phyloP scores from a whole-genome alignment of 2,113 vertebrate species.

The Panthera uncia region DNA sequence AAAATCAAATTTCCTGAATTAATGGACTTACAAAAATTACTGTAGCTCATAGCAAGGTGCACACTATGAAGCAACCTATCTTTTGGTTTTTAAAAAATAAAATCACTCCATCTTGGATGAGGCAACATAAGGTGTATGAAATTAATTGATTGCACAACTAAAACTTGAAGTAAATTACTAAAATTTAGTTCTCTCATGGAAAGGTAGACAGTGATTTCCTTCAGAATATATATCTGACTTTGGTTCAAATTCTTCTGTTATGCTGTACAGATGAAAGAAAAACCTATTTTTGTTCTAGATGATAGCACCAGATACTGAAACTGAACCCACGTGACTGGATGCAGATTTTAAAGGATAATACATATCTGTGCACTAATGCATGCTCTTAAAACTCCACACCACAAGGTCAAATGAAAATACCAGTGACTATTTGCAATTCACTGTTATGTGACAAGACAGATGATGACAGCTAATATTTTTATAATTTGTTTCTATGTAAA shows the following conservation, averaged over 20 bases:
- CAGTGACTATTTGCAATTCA: background rate
- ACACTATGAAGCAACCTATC: background rate
- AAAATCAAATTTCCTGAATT: constrained; percentile 32
- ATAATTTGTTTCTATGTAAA: constrained; percentile 5
- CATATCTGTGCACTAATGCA: background rate
- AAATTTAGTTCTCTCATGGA: constrained; percentile 14
- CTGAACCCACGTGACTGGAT: background rate
- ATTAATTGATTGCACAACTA: constrained; percentile 41
- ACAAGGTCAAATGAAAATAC: constrained; percentile 24
- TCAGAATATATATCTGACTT: constrained; percentile 8
- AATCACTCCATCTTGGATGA: background rate
- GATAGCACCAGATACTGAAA: background rate
- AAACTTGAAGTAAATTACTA: background rate
- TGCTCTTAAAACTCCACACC: constrained; percentile 5
- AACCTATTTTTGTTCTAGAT: constrained; percentile 40
- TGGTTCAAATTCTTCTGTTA: constrained; percentile 37
- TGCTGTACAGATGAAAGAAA: constrained; percentile 2
- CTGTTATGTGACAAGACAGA: constrained; percentile 46
- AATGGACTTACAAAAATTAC: constrained; percentile 11
- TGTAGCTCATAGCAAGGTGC: background rate
- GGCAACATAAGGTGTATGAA: background rate
- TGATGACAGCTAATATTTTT: background rate
- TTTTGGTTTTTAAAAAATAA: constrained; percentile 17
- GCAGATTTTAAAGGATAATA: background rate
- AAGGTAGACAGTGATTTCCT: background rate